Evolutionary conservation across 2,113 vertebrate species (phyloP), one percentile per base, ranked within the genome.

Genomic region (Vicugna pacos): DNA sequence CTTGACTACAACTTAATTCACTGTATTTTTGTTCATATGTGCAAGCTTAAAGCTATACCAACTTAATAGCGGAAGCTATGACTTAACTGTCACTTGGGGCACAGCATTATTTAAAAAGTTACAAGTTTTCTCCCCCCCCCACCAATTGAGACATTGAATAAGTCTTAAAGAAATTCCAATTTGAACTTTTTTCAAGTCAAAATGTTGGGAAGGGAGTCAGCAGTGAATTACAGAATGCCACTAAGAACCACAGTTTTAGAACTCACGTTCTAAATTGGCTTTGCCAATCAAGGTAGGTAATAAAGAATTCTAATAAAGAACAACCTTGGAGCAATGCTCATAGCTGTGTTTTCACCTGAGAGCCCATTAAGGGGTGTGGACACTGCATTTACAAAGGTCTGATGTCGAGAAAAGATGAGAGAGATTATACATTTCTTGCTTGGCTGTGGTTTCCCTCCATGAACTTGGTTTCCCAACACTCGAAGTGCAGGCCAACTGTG

Each of bases 281-380:
- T 93, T 87, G 46, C 62, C 70, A 77, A 77, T 95, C 56, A 75
- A 88, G 30, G 80, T 69, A 56, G 52, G 28, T 48, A 85, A 90
- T 79, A 77, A 76, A 70, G 64, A 62, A 67, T 75, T 56, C 32
- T 70, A 91, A 32, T 19, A 10, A 76, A 54, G 67, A 87, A 65
- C 60, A 87, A 73, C 35, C 16, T 38, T 85, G 70, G 35, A 86
- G 58, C 32, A 79, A 64, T 80, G 50, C 5, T 54, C 58, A 54
- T 52, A 75, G 9, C 52, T 80, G 22, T 72, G 32, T 80, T 80
- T 91, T 89, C n/a, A 70, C 12, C 90, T 72, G 46, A 73, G 60
- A 48, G 17, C 56, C 60, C 26, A 28, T n/a, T 32, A 54, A 77
- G n/a, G 42, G 56, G 83, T n/a, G 17, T 4, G 16, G 38, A 60